Evolutionary conservation across 2,888 invertebrate genomes (phyloP), one percentile per base, ranked within the genome.

Genomic region (Apeira syringaria): DNA sequence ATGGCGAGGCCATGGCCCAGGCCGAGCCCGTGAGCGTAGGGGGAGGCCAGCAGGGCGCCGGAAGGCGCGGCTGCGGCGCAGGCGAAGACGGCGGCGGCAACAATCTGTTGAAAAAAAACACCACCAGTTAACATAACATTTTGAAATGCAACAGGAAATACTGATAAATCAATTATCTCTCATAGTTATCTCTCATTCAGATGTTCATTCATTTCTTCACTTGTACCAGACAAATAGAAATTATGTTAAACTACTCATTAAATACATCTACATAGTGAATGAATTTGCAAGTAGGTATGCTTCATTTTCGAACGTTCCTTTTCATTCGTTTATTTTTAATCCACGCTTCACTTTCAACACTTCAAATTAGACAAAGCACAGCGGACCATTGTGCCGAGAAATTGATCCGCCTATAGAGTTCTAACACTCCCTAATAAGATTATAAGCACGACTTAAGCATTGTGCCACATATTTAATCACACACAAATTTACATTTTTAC

Each of bases 71-170:
- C 84, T 76, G 82, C 80, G 81, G 83, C 84, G 79, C 78, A 81
- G 77, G 76, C 76, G 69, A 76, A 70, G 75, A 91, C 75, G 81
- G 91, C 87, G 74, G 85, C 82, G 80, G 92, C 81, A 66, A 91
- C 90, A 82, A 91, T 91, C 92, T 92, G 84, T 31, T 72, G 76
- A 52, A 54, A 47, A 54, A 11, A 6, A 29, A 29, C 8, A 15
- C 15, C n/a, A n/a, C n/a, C n/a, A n/a, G n/a, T n/a, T n/a, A n/a
- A n/a, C n/a, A n/a, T n/a, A n/a, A n/a, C n/a, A n/a, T n/a, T n/a
- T n/a, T 3, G n/a, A 1, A 28, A 3, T 1, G 7, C 2, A 17
- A 29, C 15, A n/a, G n/a, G n/a, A n/a, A 17, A 17, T 17, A 27
- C 2, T 11, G 9, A 3, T 4, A 4, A 27, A n/a, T 7, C 11